Conservation (phyloP, 2,113 vertebrate genomes). For the Madoqua kirkii region DNA sequence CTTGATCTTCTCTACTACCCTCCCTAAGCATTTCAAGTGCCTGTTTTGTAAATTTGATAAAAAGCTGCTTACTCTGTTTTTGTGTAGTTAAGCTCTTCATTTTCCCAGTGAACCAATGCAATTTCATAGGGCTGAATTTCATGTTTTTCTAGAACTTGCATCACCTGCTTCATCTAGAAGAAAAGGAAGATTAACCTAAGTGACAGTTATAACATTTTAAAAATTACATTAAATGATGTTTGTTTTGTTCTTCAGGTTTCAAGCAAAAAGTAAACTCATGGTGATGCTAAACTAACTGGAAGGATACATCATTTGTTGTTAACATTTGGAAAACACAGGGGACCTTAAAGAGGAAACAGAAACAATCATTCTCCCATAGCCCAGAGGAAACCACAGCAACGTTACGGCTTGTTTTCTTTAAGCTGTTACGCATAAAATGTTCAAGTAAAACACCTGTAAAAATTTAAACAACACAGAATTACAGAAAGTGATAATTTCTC, state of each 20-base stretch:
- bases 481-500: background rate
- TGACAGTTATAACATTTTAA: background rate
- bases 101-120: conserved; percentile 97
- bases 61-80: conserved; percentile 85
- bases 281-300: background rate
- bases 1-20: background rate
- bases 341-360: background rate
- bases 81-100: conserved; percentile 95
- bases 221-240: background rate
- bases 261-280: background rate
- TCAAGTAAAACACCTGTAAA: background rate
- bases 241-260: background rate
- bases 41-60: background rate
- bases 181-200: background rate
- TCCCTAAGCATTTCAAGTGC: background rate
- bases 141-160: conserved; percentile 92
- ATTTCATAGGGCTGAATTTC: conserved; percentile 96
- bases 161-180: conserved; percentile 86
- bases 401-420: background rate
- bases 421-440: background rate
- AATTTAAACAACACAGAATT: background rate
- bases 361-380: background rate
- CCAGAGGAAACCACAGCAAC: background rate
- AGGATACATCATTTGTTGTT: background rate
- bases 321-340: background rate